Percentiles rank a stretch among this genome's conserved stretches.
Conservation (phyloP, 2,113 vertebrate species). For the Bombycilla garrulus region DNA sequence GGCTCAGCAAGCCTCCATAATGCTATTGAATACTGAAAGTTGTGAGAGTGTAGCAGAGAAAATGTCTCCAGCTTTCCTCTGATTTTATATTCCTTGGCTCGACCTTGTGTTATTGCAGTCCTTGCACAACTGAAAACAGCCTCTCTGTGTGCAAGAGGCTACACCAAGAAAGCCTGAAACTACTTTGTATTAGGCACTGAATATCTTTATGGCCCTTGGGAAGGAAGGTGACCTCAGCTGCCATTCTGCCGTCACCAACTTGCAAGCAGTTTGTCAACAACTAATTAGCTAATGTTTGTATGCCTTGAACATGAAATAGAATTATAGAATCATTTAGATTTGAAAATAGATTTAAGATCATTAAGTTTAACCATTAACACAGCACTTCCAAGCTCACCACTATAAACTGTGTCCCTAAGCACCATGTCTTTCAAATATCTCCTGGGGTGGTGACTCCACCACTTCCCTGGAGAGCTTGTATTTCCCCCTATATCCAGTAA, state of each 20-base stretch:
- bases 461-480: background rate
- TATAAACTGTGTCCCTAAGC: background rate
- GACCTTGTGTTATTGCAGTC: background rate
- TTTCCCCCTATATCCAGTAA: background rate
- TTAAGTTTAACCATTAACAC: background rate
- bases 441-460: background rate
- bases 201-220: background rate
- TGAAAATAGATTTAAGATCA: background rate
- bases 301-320: background rate
- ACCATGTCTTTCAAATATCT: background rate
- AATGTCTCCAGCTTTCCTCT: background rate
- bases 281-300: background rate
- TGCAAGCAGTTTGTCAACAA: background rate
- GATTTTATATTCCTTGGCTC: background rate
- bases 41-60: background rate
- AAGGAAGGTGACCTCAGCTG: background rate
- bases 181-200: background rate
- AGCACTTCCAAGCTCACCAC: background rate
- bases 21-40: background rate
- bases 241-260: background rate
- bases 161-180: background rate
- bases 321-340: background rate
- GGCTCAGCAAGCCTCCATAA: background rate
- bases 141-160: background rate
- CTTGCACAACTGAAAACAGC: background rate